A percentile compares a stretch with the other conserved stretches of the same genome.
phyloP scores from a whole-genome alignment of 2,888 invertebrate species.

The Panzeria rudis region DNA sequence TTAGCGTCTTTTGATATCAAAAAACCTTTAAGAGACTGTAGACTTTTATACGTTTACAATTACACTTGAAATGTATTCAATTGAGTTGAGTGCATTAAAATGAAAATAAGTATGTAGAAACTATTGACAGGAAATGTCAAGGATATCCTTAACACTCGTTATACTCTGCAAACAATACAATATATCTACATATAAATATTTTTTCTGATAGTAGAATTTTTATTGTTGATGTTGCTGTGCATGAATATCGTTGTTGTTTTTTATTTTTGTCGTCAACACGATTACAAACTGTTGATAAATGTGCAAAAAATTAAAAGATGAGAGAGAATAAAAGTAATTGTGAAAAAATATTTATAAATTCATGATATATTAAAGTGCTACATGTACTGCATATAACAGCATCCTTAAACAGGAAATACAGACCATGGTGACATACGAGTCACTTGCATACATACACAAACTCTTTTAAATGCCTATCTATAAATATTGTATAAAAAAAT shows the following conservation, averaged over 20 bases:
- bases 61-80: conserved; percentile 70
- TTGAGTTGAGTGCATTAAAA: conserved; percentile 71
- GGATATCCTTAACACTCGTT: conserved; percentile 81
- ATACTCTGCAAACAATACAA: conserved; percentile 60
- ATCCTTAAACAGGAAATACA: conserved; percentile 73
- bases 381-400: conserved; percentile 59
- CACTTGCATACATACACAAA: conserved; percentile 10
- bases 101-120: conserved; percentile 45
- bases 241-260: conserved; percentile 13
- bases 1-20: conserved; percentile 53
- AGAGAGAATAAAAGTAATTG: conserved; percentile 6
- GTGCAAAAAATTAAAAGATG: conserved; percentile 58
- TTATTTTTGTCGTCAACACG: conserved; percentile 44
- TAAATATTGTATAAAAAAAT: conserved; percentile 20
- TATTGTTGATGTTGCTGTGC: conserved; percentile 20
- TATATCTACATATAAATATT: conserved; percentile 42
- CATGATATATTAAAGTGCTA: conserved; percentile 65
- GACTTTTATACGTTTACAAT: conserved; percentile 62
- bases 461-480: neutral
- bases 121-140: conserved; percentile 83
- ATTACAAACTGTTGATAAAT: conserved; percentile 71
- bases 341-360: conserved; percentile 66
- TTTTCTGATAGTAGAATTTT: conserved; percentile 25
- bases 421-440: conserved; percentile 69
- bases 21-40: conserved; percentile 29